Evolutionary conservation across 2,888 invertebrate species (phyloP).

Genomic region (Polymixis lichenea): DNA sequence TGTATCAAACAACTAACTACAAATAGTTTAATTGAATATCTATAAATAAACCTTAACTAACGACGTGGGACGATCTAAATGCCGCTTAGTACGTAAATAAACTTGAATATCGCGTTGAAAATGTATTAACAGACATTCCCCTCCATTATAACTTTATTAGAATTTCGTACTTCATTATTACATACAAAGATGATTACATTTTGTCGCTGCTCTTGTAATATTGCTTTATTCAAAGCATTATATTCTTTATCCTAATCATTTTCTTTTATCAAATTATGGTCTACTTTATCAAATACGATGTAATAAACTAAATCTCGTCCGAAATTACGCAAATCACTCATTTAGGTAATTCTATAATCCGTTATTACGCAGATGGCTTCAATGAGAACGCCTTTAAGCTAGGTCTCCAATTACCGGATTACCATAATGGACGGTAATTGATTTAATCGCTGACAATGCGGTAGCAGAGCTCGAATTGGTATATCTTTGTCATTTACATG

Average conservation of each 20-base stretch:
- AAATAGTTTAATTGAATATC: conserved; percentile 17
- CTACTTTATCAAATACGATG: conserved; percentile 9
- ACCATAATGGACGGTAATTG: conserved; percentile 67
- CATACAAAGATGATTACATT: neutral
- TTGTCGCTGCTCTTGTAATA: neutral
- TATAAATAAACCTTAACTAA: conserved; percentile 25
- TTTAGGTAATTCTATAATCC: conserved; percentile 59
- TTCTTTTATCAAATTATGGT: conserved; percentile 6
- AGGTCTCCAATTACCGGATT: conserved; percentile 61
- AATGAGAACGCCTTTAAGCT: conserved; percentile 50
- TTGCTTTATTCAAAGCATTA: conserved; percentile 14
- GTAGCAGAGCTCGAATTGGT: conserved; percentile 47
- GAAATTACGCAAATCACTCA: conserved; percentile 29
- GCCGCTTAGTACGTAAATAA: conserved; percentile 25
- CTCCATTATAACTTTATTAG: neutral
- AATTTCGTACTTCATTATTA: conserved; percentile 10
- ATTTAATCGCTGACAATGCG: conserved; percentile 65
- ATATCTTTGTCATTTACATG: conserved; percentile 56
- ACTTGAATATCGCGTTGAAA: conserved; percentile 1
- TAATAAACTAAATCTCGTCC: conserved; percentile 25
- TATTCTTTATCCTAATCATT: neutral
- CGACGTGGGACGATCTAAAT: conserved; percentile 9
- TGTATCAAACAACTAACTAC: neutral
- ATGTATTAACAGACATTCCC: conserved; percentile 10
- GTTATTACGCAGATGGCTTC: conserved; percentile 60